Evolutionary conservation across 2,113 vertebrate species (phyloP).

Genomic region (Uropsilus gracilis): DNA sequence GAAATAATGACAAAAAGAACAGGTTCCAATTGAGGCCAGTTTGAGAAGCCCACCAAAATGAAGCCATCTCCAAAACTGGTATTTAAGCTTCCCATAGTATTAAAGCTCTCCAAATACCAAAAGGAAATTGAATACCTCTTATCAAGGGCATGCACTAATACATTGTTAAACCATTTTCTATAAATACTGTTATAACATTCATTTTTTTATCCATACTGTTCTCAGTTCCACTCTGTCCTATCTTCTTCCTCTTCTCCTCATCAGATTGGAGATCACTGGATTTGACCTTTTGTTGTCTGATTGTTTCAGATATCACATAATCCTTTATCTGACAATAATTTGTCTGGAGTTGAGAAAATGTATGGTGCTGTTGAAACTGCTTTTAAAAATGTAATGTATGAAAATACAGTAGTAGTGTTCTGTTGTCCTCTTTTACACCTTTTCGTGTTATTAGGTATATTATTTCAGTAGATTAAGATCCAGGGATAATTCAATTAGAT

Average conservation of each 20-base stretch:
- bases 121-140: neutral
- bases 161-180: neutral
- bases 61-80: constrained; percentile 13
- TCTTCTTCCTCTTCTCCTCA: neutral
- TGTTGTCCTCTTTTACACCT: neutral
- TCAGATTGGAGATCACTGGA: neutral
- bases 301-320: too few relatives aligned
- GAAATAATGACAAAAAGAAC: constrained; percentile 35
- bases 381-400: neutral
- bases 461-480: neutral
- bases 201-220: neutral
- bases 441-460: neutral
- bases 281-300: neutral
- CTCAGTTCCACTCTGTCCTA: neutral
- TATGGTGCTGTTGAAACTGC: neutral
- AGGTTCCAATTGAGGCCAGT: constrained; percentile 42
- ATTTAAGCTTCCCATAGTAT: neutral
- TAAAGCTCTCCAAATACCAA: neutral
- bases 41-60: constrained; percentile 60
- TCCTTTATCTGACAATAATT: neutral
- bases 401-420: neutral
- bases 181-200: neutral
- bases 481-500: neutral
- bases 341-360: neutral
- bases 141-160: neutral